phyloP scores from a whole-genome alignment of 2,888 invertebrate species.

The Kryphioiulus occultus region DNA sequence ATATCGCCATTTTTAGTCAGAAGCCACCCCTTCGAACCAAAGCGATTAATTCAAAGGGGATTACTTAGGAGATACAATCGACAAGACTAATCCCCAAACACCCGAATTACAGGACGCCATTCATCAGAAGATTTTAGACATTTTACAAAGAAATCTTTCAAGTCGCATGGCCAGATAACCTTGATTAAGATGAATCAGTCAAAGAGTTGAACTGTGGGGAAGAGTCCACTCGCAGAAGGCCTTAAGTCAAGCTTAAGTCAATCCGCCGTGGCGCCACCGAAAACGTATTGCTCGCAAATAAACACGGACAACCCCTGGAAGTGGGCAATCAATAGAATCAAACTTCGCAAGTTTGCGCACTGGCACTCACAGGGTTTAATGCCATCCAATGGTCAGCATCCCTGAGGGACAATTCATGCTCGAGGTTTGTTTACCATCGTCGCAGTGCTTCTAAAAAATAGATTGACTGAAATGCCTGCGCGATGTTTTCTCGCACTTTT shows the following conservation, averaged over 20 bases:
- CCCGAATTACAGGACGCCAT: constrained; percentile 3
- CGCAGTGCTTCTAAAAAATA: not conserved
- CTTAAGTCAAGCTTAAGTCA: constrained; percentile 24
- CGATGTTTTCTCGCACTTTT: not conserved
- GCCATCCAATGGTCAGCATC: not conserved
- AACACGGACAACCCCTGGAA: not conserved
- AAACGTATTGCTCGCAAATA: not conserved
- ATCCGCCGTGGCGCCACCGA: not conserved
- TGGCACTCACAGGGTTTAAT: not conserved
- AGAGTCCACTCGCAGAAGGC: not conserved
- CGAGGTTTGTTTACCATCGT: not conserved
- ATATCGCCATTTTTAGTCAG: not conserved
- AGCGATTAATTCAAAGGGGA: constrained; percentile 2
- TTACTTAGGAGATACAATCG: constrained; percentile 11
- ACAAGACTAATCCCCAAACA: constrained; percentile 35
- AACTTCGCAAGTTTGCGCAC: not conserved
- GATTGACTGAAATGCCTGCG: not conserved
- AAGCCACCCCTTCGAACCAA: not conserved
- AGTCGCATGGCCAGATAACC: not conserved
- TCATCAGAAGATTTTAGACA: constrained; percentile 20
- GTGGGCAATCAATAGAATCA: constrained; percentile 20
- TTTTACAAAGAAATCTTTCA: not conserved
- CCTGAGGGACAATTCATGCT: not conserved
- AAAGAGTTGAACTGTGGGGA: not conserved
- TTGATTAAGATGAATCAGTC: constrained; percentile 30